These are phyloP conservation scores for Eupithecia exiguata DNA, from an alignment of 2,888 invertebrate species.

Conservation along the genomic window DNA sequence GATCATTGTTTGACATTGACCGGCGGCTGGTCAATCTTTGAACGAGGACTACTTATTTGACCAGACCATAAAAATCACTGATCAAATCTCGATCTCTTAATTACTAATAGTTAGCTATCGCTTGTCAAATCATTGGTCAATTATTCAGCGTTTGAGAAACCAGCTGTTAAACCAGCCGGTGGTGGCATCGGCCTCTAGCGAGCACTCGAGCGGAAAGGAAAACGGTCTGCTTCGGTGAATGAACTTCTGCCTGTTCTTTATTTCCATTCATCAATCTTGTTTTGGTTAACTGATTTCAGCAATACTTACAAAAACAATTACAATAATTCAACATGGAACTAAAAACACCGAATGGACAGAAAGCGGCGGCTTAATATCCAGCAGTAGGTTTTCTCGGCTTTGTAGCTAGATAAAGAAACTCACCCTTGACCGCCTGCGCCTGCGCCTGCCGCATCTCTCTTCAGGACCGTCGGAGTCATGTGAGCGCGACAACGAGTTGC, in stretches of 20 bases:
- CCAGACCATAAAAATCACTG: no score
- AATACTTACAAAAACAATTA: no score
- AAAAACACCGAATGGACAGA: no score
- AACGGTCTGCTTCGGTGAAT: constrained; percentile 15
- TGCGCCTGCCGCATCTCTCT: not conserved
- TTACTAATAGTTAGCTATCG: no score
- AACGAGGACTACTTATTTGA: no score
- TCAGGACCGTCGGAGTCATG: not conserved
- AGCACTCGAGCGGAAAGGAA: constrained; percentile 19
- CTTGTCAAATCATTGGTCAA: not conserved
- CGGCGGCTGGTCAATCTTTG: no score
- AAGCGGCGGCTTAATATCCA: no score
- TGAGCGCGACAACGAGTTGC: not conserved
- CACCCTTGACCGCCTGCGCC: not conserved
- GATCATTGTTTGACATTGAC: no score
- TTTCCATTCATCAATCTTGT: not conserved
- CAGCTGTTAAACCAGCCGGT: constrained; percentile 7
- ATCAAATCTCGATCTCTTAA: no score
- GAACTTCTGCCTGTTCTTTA: constrained; percentile 12
- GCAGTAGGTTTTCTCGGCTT: no score
- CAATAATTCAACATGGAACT: no score
- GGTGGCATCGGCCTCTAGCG: constrained; percentile 13
- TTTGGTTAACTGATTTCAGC: no score
- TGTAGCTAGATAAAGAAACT: not conserved
- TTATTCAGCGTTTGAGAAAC: not conserved